phyloP scores from a whole-genome alignment of 1,140 invertebrate species.

The Aphaenogaster ashmeadi region DNA sequence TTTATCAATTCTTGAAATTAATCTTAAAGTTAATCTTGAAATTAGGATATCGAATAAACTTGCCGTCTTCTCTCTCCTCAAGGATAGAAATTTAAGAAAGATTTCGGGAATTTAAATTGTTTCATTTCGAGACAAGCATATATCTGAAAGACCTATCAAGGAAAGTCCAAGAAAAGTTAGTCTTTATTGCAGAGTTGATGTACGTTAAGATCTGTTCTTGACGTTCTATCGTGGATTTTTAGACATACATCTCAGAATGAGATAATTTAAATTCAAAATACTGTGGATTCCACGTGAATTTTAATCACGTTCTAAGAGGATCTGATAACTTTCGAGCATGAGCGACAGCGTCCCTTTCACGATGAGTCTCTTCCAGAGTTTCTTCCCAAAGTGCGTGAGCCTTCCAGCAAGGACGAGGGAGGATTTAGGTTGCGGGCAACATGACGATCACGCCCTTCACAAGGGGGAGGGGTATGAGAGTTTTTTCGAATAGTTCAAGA shows the following conservation, averaged over 20 bases:
- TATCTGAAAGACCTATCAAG: neutral
- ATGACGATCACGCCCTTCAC: neutral
- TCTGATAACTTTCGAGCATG: conserved; percentile 41
- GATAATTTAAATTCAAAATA: conserved; percentile 46
- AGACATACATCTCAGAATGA: conserved; percentile 28
- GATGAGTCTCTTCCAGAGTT: neutral
- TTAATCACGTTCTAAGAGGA: conserved; percentile 42
- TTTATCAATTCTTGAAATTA: neutral
- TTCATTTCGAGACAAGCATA: neutral
- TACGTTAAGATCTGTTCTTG: conserved; percentile 8
- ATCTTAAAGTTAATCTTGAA: neutral
- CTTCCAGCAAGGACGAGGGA: neutral
- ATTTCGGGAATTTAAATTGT: neutral
- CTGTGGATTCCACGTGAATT: conserved; percentile 39
- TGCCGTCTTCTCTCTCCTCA: neutral
- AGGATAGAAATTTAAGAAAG: neutral
- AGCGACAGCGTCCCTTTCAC: conserved; percentile 13
- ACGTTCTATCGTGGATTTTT: conserved; percentile 25
- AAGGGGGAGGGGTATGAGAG: neutral
- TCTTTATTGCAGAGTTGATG: conserved; percentile 24
- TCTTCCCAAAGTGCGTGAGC: neutral
- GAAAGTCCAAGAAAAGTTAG: neutral
- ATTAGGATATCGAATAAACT: neutral
- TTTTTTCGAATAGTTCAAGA: conserved; percentile 3
- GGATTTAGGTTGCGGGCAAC: neutral